phyloP scores from a whole-genome alignment of 53 echinoderm and acorn worm genomes.

The Mesocentrotus franciscanus region DNA sequence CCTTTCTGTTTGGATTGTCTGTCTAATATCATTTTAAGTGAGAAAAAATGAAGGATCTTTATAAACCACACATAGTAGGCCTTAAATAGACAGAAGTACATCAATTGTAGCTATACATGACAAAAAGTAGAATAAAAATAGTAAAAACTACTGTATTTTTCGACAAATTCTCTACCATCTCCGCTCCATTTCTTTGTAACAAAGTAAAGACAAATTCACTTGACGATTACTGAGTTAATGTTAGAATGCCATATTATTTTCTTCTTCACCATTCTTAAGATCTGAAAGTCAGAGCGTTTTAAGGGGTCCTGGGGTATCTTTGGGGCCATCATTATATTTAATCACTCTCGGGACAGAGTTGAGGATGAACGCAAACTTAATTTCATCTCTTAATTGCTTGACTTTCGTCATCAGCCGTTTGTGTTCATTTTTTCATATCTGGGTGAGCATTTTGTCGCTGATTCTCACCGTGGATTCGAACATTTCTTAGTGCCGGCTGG shows the following conservation, averaged over 20 bases:
- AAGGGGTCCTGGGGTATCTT: not conserved
- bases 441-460: not conserved
- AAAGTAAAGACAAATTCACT: too few species aligned
- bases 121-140: not conserved
- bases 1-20: not conserved
- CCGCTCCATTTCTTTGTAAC: too few species aligned
- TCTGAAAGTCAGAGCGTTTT: not conserved
- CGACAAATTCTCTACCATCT: too few species aligned
- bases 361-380: not conserved
- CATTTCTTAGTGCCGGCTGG: too few species aligned
- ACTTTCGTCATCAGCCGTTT: not conserved
- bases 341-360: not conserved
- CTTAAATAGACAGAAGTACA: not conserved
- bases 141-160: too few species aligned
- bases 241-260: not conserved
- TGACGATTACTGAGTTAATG: too few species aligned
- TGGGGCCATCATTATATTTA: not conserved
- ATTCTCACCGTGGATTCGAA: too few species aligned
- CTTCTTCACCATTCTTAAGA: not conserved
- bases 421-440: not conserved
- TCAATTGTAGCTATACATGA: not conserved
- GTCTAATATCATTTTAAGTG: not conserved
- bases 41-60: not conserved
- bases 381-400: not conserved
- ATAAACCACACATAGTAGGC: not conserved